These are phyloP conservation scores for Hirundo rustica DNA, from an alignment of 2,797 vertebrate species.

Conservation along the genomic window DNA sequence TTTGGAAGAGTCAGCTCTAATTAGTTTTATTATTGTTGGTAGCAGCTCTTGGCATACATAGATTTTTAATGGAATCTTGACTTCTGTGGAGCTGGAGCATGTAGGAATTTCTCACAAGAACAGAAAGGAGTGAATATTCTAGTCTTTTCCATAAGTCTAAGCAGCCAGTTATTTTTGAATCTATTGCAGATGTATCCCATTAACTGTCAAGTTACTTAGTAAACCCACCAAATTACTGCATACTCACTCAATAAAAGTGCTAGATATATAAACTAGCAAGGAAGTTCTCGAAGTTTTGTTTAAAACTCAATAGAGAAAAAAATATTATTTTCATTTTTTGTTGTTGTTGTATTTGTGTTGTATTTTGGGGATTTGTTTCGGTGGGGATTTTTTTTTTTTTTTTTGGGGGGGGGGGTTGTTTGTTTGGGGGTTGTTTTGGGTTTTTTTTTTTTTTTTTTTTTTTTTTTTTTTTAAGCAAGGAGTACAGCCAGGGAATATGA, in stretches of 20 bases:
- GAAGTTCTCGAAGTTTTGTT: conserved; percentile 24
- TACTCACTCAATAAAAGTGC: conserved; percentile 55
- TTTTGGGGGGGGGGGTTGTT: too few species aligned
- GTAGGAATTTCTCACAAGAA: conserved; percentile 4
- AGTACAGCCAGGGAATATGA: conserved; percentile 38
- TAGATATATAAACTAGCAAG: conserved; percentile 47
- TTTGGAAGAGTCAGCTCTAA: neutral
- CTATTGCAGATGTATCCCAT: conserved; percentile 56
- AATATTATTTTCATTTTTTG: neutral
- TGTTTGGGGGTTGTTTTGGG: neutral
- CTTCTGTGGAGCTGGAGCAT: neutral
- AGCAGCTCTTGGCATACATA: neutral
- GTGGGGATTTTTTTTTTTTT: neutral
- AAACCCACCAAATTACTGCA: conserved; percentile 57
- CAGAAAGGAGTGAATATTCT: neutral
- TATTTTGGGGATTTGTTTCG: too few species aligned
- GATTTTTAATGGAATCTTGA: neutral
- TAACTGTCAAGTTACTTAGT: conserved; percentile 66
- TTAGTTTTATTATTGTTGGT: neutral
- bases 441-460: neutral
- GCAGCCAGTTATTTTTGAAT: conserved; percentile 41
- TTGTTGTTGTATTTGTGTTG: neutral
- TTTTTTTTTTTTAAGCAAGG: neutral
- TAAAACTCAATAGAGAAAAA: neutral
- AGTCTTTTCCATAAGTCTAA: conserved; percentile 36